Evolutionary conservation across 2,797 vertebrate genomes (phyloP), one percentile per base, ranked within the genome.

Genomic region (Columba guinea): DNA sequence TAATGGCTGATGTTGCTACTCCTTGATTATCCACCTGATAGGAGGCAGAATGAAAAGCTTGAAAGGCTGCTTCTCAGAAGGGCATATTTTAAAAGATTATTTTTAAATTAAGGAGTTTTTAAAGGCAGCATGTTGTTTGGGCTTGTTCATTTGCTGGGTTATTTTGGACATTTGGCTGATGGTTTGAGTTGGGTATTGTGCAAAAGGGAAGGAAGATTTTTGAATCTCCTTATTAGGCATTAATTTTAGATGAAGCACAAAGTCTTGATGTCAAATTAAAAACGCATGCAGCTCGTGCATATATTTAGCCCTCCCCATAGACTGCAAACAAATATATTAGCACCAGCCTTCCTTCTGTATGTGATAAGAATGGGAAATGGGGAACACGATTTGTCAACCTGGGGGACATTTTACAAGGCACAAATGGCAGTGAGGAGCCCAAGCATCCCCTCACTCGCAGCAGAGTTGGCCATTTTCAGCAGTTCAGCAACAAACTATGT

Each of bases 21-120:
- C 69, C 34, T n/a, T 64, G 80, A 79, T 74, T 84, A 80, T 84
- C 19, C 3, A 52, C 80, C 52, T 60, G 86, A 84, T 73, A 34
- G 78, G 84, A 94, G 79, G 56, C 69, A 67, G 59, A 96, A 92
- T 74, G 77, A 65, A 94, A 92, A 97, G 92, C 63, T 22, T 82
- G 56, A 89, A 94, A 94, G 60, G 22, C 44, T 70, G 5, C 79
- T 96, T 86, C 80, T 67, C 87, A 60, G 51, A 81, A 89, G 30
- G 58, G 32, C 23, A 2, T 49, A 37, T 80, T 91, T 95, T 91
- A 93, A 77, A 88, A 89, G 34, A 70, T 13, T 11, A 48, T 60
- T 85, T 94, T 84, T 49, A 88, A 94, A 87, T 78, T 39, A 93
- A 78, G 53, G 58, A 28, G 27, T 60, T 91, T 88, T 88, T 67